Base-by-base conservation (phyloP, 2,797 vertebrate genomes). In the Girardinus metallicus region DNA sequence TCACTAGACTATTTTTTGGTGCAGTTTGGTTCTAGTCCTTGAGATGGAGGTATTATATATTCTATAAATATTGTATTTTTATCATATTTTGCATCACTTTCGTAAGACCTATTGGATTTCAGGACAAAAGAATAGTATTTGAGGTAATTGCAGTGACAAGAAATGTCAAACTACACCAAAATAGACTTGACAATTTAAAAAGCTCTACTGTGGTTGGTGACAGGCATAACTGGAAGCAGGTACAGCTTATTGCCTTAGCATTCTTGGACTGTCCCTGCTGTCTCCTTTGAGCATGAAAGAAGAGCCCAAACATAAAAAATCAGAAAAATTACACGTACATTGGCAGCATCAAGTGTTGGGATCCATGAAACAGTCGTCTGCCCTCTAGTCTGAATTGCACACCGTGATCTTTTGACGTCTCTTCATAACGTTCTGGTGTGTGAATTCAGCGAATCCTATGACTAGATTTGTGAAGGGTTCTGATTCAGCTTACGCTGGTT, bases 311-410 rank as follows among this genome's bases (percentile, higher is more conserved):
- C 51, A 81, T 41, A 43, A 74, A 29, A 39, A 12, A 55, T 57
- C 0, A 36, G 80, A 83, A 89, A 87, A 84, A 84, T 87, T 91
- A 86, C 29, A 34, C 76, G 64, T 53, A 5, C 53, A 86, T 83
- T 87, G 80, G 86, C 81, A 82, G 80, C 18, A 74, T 18, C 4
- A 77, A 78, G 83, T 79, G 87, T 87, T 76, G 43, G 46, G 1
- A 80, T 73, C 71, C 26, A 21, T 7, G 78, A 51, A 0, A 74
- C 80, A 72, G 85, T 86, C 83, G 43, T 44, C 64, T 80, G 80
- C 60, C 79, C 53, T 86, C 75, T 6, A 6, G 11, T 82, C 51
- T 82, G 8, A 81, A 81, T 90, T 77, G 74, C 76, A 83, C 81
- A 82, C 23, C 39, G 23, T 29, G 23, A 77, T 79, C 13, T 51